Conservation (phyloP, 1,140 invertebrate genomes). For the Drosophila leontia region DNA sequence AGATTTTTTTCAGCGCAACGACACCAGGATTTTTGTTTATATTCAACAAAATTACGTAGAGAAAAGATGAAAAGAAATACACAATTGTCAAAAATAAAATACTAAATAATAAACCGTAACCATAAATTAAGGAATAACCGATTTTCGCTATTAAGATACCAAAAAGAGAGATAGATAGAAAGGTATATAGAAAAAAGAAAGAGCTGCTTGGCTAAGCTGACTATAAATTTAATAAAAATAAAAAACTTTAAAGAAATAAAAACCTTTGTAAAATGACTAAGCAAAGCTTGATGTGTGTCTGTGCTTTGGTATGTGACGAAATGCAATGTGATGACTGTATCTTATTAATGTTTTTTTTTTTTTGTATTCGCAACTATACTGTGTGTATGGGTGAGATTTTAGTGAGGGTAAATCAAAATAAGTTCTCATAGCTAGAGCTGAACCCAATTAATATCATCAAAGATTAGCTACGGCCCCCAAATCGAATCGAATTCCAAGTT, state of each 20-base stretch:
- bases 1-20: conserved; percentile 74
- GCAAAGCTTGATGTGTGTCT: conserved; percentile 61
- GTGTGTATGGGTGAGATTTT: conserved; percentile 23
- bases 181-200: conserved; percentile 38
- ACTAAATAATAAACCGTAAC: conserved; percentile 74
- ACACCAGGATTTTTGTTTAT: conserved; percentile 70
- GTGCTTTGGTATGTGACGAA: conserved; percentile 52
- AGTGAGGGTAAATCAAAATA: conserved; percentile 47
- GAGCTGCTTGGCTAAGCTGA: conserved; percentile 66
- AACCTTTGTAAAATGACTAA: conserved; percentile 50
- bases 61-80: conserved; percentile 78
- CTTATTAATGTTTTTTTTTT: conserved; percentile 15
- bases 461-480: conserved; percentile 41
- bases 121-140: conserved; percentile 61
- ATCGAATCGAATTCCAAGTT: conserved; percentile 39
- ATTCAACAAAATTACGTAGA: conserved; percentile 61
- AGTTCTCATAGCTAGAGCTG: conserved; percentile 73
- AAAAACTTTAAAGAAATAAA: conserved; percentile 29
- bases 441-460: conserved; percentile 40
- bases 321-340: conserved; percentile 56
- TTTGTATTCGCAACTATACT: neutral
- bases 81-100: conserved; percentile 82
- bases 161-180: conserved; percentile 38
- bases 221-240: conserved; percentile 45
- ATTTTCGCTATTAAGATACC: conserved; percentile 56